Evolutionary conservation across 2,888 invertebrate species (phyloP).

Genomic region (Anoncus sp.): DNA sequence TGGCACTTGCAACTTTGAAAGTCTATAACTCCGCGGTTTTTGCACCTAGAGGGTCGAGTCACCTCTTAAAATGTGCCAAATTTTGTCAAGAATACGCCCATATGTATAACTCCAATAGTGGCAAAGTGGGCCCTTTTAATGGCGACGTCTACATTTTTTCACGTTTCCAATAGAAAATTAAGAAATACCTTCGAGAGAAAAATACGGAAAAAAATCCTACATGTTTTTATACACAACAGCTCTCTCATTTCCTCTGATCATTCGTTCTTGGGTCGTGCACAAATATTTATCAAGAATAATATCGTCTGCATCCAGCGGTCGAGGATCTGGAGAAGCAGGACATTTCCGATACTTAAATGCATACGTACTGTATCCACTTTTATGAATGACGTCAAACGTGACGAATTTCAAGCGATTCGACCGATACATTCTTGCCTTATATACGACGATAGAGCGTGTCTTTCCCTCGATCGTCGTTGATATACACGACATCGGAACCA

Average conservation of each 20-base stretch:
- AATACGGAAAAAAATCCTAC: neutral
- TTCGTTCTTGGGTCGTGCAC: neutral
- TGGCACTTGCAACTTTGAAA: too few relatives aligned
- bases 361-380: constrained; percentile 47
- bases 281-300: constrained; percentile 13
- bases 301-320: neutral
- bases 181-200: neutral
- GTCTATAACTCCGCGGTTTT: too few relatives aligned
- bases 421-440: constrained; percentile 48
- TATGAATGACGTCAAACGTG: constrained; percentile 58
- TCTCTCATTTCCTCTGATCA: neutral
- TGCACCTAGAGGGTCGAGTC: too few relatives aligned
- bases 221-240: neutral
- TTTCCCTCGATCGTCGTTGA: constrained; percentile 31
- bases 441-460: constrained; percentile 24
- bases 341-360: constrained; percentile 43
- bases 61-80: too few relatives aligned
- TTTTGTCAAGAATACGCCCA: too few relatives aligned
- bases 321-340: constrained; percentile 16
- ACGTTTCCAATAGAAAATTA: neutral
- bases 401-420: constrained; percentile 47
- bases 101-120: too few relatives aligned
- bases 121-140: too few relatives aligned
- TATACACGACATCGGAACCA: constrained; percentile 58
- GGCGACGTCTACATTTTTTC: too few relatives aligned